Conservation (phyloP, 2,888 invertebrate genomes). For the Druceiella hillmani region DNA sequence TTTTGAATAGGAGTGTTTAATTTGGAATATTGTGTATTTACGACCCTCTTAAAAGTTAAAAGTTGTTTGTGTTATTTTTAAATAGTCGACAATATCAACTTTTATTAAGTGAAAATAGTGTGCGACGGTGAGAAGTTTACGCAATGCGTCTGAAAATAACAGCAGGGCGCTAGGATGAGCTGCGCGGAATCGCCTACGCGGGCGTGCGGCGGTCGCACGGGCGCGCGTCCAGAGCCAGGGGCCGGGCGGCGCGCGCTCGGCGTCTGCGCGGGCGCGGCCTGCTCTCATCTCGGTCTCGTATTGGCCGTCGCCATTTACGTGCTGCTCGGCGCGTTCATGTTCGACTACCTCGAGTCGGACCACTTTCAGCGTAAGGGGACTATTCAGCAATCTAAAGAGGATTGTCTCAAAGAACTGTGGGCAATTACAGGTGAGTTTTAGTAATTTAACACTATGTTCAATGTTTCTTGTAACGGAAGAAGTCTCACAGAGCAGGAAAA, state of each 20-base stretch:
- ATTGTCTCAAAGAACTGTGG: slow-evolving; percentile 70
- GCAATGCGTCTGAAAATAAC: too few species aligned
- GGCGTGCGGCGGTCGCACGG: background rate
- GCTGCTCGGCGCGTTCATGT: slow-evolving; percentile 68
- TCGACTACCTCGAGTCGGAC: slow-evolving; percentile 69
- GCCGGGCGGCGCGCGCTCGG: slow-evolving; percentile 26
- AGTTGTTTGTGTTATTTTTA: too few species aligned
- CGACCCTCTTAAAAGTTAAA: too few species aligned
- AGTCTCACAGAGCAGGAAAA: too few species aligned
- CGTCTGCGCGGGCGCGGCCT: slow-evolving; percentile 53
- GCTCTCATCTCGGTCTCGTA: slow-evolving; percentile 65
- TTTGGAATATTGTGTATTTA: too few species aligned
- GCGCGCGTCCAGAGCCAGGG: background rate
- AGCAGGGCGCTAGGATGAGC: background rate
- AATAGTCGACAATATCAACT: background rate
- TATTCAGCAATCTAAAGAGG: slow-evolving; percentile 58
- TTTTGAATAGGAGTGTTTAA: too few species aligned
- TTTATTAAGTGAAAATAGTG: too few species aligned
- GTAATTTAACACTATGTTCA: slow-evolving; percentile 6
- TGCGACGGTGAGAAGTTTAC: too few species aligned
- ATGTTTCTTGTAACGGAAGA: too few species aligned
- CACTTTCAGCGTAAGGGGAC: slow-evolving; percentile 58
- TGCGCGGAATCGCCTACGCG: slow-evolving; percentile 15
- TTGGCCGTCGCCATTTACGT: slow-evolving; percentile 69
- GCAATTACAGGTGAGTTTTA: slow-evolving; percentile 65